Conservation (phyloP, 64 coral and sea anemone species). For the Actinia tenebrosa region DNA sequence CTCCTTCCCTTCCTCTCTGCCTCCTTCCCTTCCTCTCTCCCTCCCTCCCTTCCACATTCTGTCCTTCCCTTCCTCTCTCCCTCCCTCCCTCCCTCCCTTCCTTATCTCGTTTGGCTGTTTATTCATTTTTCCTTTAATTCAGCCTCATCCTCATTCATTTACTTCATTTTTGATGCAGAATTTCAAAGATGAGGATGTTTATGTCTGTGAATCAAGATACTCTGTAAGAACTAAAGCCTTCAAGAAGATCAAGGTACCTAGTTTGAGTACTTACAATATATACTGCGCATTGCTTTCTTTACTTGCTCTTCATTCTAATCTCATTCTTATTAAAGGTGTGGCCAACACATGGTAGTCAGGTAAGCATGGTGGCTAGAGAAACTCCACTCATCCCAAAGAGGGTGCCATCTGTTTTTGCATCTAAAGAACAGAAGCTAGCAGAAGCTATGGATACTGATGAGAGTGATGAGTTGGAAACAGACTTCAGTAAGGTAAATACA, state of each 20-base stretch:
- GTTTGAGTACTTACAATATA: not conserved
- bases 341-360: slow-evolving; percentile 40
- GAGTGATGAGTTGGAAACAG: slow-evolving; percentile 35
- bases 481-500: slow-evolving; percentile 51
- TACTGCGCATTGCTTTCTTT: not conserved
- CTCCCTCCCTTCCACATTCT: no score
- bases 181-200: slow-evolving; percentile 86
- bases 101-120: not conserved
- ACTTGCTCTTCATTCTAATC: not conserved
- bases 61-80: no score
- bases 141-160: not conserved
- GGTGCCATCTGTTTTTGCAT: slow-evolving; percentile 52
- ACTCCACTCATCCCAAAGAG: slow-evolving; percentile 35
- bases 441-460: slow-evolving; percentile 34
- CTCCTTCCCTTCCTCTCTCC: no score
- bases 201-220: slow-evolving; percentile 96
- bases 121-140: not conserved
- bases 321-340: slow-evolving; percentile 41
- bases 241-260: slow-evolving; percentile 87
- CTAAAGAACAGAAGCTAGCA: not conserved
- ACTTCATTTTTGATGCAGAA: slow-evolving; percentile 26
- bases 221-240: slow-evolving; percentile 64
- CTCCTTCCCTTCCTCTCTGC: no score
- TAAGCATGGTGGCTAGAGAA: slow-evolving; percentile 28
- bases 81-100: no score